phyloP scores from a whole-genome alignment of 2,888 invertebrate genomes.

The Pammene fasciana region DNA sequence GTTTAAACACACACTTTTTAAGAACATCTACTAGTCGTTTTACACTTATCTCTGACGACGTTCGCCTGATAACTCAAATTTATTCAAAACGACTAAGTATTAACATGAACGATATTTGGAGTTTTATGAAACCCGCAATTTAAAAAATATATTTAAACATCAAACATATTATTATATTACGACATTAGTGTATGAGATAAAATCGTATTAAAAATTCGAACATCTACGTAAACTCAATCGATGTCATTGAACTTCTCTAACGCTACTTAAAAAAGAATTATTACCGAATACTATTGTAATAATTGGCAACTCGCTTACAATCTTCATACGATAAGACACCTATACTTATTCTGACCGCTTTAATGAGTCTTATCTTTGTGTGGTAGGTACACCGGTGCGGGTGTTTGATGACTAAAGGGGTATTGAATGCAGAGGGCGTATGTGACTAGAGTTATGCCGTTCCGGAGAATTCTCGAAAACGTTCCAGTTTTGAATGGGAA shows the following conservation, averaged over 20 bases:
- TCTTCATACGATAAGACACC: conserved; percentile 8
- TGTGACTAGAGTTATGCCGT: too few relatives aligned
- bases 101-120: neutral
- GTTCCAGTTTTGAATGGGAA: too few relatives aligned
- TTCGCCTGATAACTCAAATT: neutral
- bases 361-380: too few relatives aligned
- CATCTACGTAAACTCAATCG: conserved; percentile 25
- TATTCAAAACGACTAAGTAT: conserved; percentile 10
- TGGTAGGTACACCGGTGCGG: too few relatives aligned
- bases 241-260: conserved; percentile 24
- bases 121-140: neutral
- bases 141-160: conserved; percentile 11
- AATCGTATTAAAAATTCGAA: conserved; percentile 24
- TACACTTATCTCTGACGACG: neutral
- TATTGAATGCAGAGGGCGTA: too few relatives aligned
- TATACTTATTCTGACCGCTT: too few relatives aligned
- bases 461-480: too few relatives aligned
- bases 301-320: conserved; percentile 35
- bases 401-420: too few relatives aligned
- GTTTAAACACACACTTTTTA: too few relatives aligned
- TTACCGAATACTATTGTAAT: conserved; percentile 12
- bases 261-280: conserved; percentile 14
- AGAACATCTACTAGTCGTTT: conserved; percentile 2
- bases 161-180: too few relatives aligned
- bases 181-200: too few relatives aligned